Evolutionary conservation across 1,140 invertebrate species (phyloP), one percentile per base, ranked within the genome.

Genomic region (Thalassaphorura encarpata): DNA sequence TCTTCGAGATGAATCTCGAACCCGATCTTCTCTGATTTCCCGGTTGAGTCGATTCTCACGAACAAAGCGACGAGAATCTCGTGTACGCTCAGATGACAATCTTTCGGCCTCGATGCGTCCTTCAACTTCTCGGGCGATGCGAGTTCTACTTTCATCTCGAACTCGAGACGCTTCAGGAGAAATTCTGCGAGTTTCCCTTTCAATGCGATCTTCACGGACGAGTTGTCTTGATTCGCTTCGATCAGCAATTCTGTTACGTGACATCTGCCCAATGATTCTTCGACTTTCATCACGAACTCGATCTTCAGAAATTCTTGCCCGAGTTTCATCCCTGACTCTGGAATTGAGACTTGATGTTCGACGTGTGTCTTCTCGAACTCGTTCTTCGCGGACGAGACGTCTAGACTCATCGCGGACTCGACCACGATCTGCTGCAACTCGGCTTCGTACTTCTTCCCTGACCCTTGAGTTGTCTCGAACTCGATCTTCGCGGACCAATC

Each of bases 371-470:
- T 3, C 45, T 27, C 29, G 18, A 16, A 23, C 27, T 13, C 46
- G 46, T 27, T 47, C 40, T 15, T 54, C 52, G 13, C 60, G 56
- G 5, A 58, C 60, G 8, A 58, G n/a, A 41, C 53, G 48, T 43
- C 54, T 26, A 24, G 19, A 27, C 15, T 58, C 45, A 29, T 29
- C 39, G 15, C 51, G 42, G 15, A 13, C n/a, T 24, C 50, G 21
- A 42, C 18, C 29, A 2, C 4, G n/a, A 15, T 47, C 42, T 31
- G 45, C 42, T 3, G 43, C 54, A 0, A 56, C 18, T 26, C 55
- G 29, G n/a, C 28, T 55, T 23, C 31, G 24, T 24, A 27, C 46
- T 41, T 43, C 27, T 11, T 29, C 28, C 18, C 24, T 19, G 4
- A 18, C 18, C n/a, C 23, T 26, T 18, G 26, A 27, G 16, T 31